Evolutionary conservation across 30 jellyfish, hydroid and myxozoan species (phyloP), one percentile per base, ranked within the genome.

Genomic region (Aurelia aurita): DNA sequence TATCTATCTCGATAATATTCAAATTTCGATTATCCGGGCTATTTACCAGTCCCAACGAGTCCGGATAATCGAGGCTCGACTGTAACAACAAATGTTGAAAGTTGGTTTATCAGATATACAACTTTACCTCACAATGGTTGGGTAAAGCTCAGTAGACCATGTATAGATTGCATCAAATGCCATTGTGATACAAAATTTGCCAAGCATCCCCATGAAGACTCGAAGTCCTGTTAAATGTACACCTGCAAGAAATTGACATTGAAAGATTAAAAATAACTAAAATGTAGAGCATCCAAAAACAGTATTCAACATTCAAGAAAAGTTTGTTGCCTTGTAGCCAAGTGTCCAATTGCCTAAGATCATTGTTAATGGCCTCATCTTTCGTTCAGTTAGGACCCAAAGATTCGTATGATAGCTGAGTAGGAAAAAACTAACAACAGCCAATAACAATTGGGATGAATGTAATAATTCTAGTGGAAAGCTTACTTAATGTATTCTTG

Each of bases 131-230:
- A 71, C 80, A 21, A 65, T 77, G 22, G 98, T 91, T 32, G 98
- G 96, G 44, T 84, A 80, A 5, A 91, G 79, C 57, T 91, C 98
- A 14, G 90, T 84, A 7, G 98, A 91, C 98, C 98, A 91, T 3
- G 98, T 91, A 80, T 91, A 91, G 11, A 91, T 86, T 6, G 98
- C 70, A 58, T 80, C 94, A 47, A 91, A 91, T 11, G 96, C 31
- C 66, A 85, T 51, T 20, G 98, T 67, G 57, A 91, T 91, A 84
- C 84, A 77, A 22, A 91, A 59, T 62, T 91, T 91, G 0, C 98
- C 98, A 60, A 91, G 61, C 88, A 91, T 53, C 6, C 98, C 98
- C 64, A 91, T 74, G 29, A 55, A 45, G 2, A 91, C 76, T 20
- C 98, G 96, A 26, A 83, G 47, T 18, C 49, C 34, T 34, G 70